Conservation (phyloP, 1,140 invertebrate genomes). For the Argopecten irradians region DNA sequence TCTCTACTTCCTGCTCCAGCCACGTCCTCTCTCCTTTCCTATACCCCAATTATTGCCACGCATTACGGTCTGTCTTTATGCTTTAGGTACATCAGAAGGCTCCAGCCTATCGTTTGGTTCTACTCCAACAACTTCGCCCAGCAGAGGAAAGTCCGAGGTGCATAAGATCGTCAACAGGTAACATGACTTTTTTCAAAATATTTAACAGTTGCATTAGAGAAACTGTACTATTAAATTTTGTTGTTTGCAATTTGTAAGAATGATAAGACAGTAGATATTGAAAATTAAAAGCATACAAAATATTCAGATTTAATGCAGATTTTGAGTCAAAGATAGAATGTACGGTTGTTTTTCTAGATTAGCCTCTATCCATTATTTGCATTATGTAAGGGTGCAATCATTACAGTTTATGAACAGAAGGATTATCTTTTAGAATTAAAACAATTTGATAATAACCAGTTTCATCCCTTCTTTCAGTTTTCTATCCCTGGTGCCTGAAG, state of each 20-base stretch:
- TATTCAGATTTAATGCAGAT: no score
- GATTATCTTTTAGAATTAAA: no score
- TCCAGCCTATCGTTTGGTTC: conserved; percentile 14
- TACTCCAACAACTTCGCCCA: conserved; percentile 23
- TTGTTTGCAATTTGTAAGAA: background rate
- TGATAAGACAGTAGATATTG: no score
- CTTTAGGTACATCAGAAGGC: background rate
- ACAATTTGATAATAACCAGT: no score
- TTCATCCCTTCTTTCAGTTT: conserved; percentile 77
- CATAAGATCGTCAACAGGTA: conserved; percentile 83
- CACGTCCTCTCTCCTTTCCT: no score
- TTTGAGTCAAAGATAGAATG: no score
- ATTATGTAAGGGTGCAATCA: no score
- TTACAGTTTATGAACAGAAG: no score
- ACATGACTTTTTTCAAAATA: conserved; percentile 36
- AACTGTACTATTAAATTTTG: background rate
- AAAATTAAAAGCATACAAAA: background rate
- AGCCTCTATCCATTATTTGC: no score
- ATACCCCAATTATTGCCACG: background rate
- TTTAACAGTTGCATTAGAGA: background rate
- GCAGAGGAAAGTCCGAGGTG: conserved; percentile 68
- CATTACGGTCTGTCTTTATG: background rate
- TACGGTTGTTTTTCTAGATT: no score
- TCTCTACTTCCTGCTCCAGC: no score
- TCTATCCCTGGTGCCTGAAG: conserved; percentile 83